Percentiles rank a stretch among this genome's conserved stretches.
Evolutionary conservation across 2,113 vertebrate genomes (phyloP).

Genomic region (Callionymus lyra): DNA sequence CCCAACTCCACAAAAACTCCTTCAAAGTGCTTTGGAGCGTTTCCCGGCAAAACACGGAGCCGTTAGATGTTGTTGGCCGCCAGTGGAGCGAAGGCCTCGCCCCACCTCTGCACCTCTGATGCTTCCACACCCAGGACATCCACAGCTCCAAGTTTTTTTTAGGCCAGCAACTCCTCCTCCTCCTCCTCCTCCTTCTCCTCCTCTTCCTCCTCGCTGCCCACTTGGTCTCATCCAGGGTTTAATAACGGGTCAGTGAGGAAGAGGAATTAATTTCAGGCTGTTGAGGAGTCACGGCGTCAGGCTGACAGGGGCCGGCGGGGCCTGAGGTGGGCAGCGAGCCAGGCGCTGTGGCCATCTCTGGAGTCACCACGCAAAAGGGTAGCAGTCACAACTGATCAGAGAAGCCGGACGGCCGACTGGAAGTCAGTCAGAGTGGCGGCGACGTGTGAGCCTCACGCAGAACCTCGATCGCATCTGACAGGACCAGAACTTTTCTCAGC

Average conservation of each 20-base stretch:
- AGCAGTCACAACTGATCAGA: conserved; percentile 65
- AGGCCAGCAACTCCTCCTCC: conserved; percentile 12
- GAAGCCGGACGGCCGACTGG: conserved; percentile 35
- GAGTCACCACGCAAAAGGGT: conserved; percentile 52
- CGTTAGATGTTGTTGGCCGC: conserved; percentile 1
- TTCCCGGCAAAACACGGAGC: conserved; percentile 14
- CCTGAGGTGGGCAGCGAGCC: conserved; percentile 48
- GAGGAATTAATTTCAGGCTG: conserved; percentile 41
- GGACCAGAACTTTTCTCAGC: conserved; percentile 2
- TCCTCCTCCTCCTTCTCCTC: conserved; percentile 11
- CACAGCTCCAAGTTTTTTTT: conserved; percentile 1
- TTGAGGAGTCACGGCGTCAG: conserved; percentile 31
- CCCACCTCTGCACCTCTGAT: background rate
- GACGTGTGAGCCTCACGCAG: conserved; percentile 16
- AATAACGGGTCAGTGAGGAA: conserved; percentile 42
- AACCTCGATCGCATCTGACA: conserved; percentile 16
- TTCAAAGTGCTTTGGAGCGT: conserved; percentile 4
- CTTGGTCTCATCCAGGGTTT: conserved; percentile 20
- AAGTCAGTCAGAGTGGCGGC: conserved; percentile 36
- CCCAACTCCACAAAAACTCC: conserved; percentile 6
- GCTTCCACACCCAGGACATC: conserved; percentile 23
- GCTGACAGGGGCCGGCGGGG: conserved; percentile 47
- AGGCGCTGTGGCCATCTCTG: conserved; percentile 33
- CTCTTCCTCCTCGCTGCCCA: background rate
- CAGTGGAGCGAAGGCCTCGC: background rate